Evolutionary conservation across 2,888 invertebrate genomes (phyloP).

Genomic region (Aphodius granarius): DNA sequence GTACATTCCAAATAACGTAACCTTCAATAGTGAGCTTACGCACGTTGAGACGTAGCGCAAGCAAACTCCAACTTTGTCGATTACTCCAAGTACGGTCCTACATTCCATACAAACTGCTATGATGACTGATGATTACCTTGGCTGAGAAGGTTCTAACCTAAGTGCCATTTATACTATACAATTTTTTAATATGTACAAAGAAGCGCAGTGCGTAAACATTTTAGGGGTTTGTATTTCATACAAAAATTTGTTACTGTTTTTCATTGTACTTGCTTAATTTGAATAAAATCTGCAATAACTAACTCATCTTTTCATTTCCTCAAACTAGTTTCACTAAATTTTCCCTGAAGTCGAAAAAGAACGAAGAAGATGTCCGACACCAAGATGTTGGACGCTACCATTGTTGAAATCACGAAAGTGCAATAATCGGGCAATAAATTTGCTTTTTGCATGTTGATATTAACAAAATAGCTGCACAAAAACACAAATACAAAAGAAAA

Average conservation of each 20-base stretch:
- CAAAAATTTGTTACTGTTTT: constrained; percentile 8
- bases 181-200: constrained; percentile 3
- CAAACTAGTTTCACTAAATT: background rate
- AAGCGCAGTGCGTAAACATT: background rate
- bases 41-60: background rate
- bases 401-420: too few species aligned
- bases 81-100: background rate
- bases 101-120: constrained; percentile 9
- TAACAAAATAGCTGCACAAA: too few species aligned
- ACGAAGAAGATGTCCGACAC: too few species aligned
- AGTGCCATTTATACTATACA: constrained; percentile 34
- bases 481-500: too few species aligned
- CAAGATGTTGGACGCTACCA: too few species aligned
- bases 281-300: constrained; percentile 9
- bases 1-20: background rate
- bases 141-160: constrained; percentile 26
- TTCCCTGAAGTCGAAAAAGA: too few species aligned
- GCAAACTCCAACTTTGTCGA: background rate
- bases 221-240: background rate
- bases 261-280: constrained; percentile 9
- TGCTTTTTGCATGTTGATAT: too few species aligned
- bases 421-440: too few species aligned
- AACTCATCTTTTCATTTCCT: background rate
- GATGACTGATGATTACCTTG: constrained; percentile 7
- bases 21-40: background rate